These are phyloP conservation scores for Malthinus flaveolus DNA, from an alignment of 2,888 invertebrate genomes.

Conservation along the genomic window DNA sequence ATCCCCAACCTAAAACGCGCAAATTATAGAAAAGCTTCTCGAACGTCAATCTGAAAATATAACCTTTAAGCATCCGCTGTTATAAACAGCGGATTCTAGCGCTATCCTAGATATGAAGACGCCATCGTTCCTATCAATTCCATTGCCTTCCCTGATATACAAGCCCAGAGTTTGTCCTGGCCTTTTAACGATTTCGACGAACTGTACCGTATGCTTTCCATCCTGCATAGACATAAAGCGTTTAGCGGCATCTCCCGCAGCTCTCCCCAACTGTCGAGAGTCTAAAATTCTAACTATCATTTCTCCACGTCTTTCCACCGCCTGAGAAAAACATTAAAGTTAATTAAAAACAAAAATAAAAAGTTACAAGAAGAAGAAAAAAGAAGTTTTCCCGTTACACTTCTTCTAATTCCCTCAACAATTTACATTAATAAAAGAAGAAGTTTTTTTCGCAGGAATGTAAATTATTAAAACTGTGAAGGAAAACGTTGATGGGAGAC, in stretches of 20 bases:
- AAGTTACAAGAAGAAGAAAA: not conserved
- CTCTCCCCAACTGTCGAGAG: slow-evolving; percentile 82
- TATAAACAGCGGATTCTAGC: slow-evolving; percentile 94
- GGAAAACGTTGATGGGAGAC: not conserved
- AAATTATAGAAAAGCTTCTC: not conserved
- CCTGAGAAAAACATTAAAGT: slow-evolving; percentile 37
- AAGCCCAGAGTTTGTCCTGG: slow-evolving; percentile 98
- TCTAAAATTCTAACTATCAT: slow-evolving; percentile 94
- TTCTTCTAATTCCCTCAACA: slow-evolving; percentile 1
- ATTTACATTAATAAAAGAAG: not conserved
- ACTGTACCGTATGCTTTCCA: slow-evolving; percentile 68
- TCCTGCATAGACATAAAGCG: slow-evolving; percentile 82
- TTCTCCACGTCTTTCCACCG: slow-evolving; percentile 88
- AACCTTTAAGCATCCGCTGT: slow-evolving; percentile 92
- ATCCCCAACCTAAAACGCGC: slow-evolving; percentile 77
- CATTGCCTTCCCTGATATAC: slow-evolving; percentile 99
- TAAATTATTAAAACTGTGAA: not conserved
- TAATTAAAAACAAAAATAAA: slow-evolving; percentile 7
- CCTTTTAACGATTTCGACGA: slow-evolving; percentile 98
- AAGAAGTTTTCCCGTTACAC: not conserved
- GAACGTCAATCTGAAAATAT: slow-evolving; percentile 24
- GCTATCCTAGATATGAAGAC: slow-evolving; percentile 98
- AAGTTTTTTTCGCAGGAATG: not conserved
- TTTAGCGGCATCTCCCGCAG: slow-evolving; percentile 85
- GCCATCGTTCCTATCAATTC: slow-evolving; percentile 91